These are phyloP conservation scores for Microtus montanus DNA, from an alignment of 2,113 vertebrate genomes.

Conservation along the genomic window DNA sequence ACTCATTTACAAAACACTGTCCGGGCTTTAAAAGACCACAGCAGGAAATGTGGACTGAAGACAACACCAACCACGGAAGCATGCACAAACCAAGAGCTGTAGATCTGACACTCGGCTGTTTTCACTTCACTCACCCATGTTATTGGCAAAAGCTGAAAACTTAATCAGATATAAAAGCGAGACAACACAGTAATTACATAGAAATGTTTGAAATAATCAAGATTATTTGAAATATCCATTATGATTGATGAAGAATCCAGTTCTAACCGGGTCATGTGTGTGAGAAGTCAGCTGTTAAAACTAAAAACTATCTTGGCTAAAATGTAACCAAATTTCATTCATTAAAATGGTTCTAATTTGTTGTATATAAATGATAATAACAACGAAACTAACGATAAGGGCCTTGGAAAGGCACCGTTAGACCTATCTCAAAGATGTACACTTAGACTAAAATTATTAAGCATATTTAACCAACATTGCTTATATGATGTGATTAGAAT, in stretches of 20 bases:
- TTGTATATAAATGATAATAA: not conserved
- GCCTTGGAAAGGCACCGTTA: not conserved
- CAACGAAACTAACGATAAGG: not conserved
- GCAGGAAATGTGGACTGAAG: conserved; percentile 3
- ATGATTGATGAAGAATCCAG: not conserved
- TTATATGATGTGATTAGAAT: not conserved
- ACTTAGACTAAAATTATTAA: not conserved
- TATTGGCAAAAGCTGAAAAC: not conserved
- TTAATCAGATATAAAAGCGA: conserved; percentile 14
- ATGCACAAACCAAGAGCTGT: not conserved
- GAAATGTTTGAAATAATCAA: conserved; percentile 20
- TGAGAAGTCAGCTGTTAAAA: conserved; percentile 8
- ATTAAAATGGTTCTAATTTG: not conserved
- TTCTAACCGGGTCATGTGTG: not conserved
- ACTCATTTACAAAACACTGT: conserved; percentile 38
- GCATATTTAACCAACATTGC: not conserved
- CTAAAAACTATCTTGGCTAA: not conserved
- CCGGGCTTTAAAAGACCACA: conserved; percentile 1
- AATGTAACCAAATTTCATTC: not conserved
- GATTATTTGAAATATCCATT: conserved; percentile 31
- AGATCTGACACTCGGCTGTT: not conserved
- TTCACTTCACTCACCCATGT: conserved; percentile 31
- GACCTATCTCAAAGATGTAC: too few species aligned
- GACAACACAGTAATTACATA: not conserved
- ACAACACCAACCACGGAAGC: not conserved